These are phyloP conservation scores for Ophion obscuratus DNA, from an alignment of 2,888 invertebrate species.

Conservation along the genomic window DNA sequence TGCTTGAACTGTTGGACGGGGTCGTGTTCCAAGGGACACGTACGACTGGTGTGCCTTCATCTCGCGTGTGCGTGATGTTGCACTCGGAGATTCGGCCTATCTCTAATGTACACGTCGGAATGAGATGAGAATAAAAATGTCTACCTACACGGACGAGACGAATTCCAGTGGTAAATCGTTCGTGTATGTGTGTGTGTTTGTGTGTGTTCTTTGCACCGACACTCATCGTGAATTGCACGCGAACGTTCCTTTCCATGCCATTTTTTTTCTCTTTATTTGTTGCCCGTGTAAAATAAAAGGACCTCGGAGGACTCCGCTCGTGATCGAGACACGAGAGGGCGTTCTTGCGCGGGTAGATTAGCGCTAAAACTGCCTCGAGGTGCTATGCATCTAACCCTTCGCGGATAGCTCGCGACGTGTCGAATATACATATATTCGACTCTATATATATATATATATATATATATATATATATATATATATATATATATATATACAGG, in stretches of 20 bases:
- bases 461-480: too few relatives aligned
- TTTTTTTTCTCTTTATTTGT: neutral
- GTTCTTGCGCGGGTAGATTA: slow-evolving; percentile 60
- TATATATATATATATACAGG: too few relatives aligned
- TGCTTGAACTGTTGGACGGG: neutral
- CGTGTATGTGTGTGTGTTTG: neutral
- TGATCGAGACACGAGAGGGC: slow-evolving; percentile 45
- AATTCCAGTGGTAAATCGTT: slow-evolving; percentile 53
- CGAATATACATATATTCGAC: too few relatives aligned
- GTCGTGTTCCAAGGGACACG: slow-evolving; percentile 15
- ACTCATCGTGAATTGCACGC: slow-evolving; percentile 33
- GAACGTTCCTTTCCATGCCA: neutral
- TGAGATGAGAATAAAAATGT: slow-evolving; percentile 68
- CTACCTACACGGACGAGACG: slow-evolving; percentile 61
- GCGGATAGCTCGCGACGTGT: slow-evolving; percentile 14
- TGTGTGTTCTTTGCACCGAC: neutral
- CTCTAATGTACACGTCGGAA: slow-evolving; percentile 59
- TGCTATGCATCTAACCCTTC: slow-evolving; percentile 54
- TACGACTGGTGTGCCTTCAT: slow-evolving; percentile 46
- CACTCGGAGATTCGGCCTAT: slow-evolving; percentile 74
- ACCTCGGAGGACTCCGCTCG: slow-evolving; percentile 24
- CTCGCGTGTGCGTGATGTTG: slow-evolving; percentile 62
- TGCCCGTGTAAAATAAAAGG: slow-evolving; percentile 53
- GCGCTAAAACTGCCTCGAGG: slow-evolving; percentile 61
- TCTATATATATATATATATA: too few relatives aligned